Percentiles rank a stretch among this genome's conserved stretches.
Evolutionary conservation across 1,140 invertebrate species (phyloP).

Genomic region (Nylanderia fulva): DNA sequence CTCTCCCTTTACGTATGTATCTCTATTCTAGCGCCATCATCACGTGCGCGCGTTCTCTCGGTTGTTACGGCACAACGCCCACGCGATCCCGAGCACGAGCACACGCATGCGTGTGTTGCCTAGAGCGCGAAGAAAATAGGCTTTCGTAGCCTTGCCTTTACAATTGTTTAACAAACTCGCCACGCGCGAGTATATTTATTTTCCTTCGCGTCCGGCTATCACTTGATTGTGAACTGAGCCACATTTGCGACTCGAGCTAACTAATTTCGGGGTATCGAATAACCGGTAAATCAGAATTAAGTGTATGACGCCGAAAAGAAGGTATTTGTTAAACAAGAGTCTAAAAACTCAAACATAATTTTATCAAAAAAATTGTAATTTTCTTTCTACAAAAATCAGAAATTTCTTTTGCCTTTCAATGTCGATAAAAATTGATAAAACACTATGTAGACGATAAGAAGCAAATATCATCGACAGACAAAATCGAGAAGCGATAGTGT

Average conservation of each 20-base stretch:
- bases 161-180: constrained; percentile 43
- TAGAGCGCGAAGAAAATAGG: constrained; percentile 51
- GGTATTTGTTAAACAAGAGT: neutral
- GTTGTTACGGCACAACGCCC: constrained; percentile 62
- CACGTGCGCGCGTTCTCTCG: constrained; percentile 35
- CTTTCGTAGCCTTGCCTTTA: constrained; percentile 29
- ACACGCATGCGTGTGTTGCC: constrained; percentile 22
- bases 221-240: neutral
- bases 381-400: too few relatives aligned
- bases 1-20: constrained; percentile 5
- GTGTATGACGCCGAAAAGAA: neutral
- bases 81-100: constrained; percentile 25
- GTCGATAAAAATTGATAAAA: neutral
- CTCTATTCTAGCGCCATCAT: constrained; percentile 60
- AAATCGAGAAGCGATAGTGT: neutral
- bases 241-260: constrained; percentile 6
- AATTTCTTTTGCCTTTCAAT: neutral
- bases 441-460: neutral
- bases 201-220: constrained; percentile 23
- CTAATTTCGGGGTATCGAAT: constrained; percentile 31
- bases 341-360: neutral
- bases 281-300: neutral
- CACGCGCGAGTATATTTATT: constrained; percentile 38
- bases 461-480: neutral
- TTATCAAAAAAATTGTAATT: neutral